Evolutionary conservation across 2,888 invertebrate genomes (phyloP), one percentile per base, ranked within the genome.

Genomic region (Blastobasis adustella): DNA sequence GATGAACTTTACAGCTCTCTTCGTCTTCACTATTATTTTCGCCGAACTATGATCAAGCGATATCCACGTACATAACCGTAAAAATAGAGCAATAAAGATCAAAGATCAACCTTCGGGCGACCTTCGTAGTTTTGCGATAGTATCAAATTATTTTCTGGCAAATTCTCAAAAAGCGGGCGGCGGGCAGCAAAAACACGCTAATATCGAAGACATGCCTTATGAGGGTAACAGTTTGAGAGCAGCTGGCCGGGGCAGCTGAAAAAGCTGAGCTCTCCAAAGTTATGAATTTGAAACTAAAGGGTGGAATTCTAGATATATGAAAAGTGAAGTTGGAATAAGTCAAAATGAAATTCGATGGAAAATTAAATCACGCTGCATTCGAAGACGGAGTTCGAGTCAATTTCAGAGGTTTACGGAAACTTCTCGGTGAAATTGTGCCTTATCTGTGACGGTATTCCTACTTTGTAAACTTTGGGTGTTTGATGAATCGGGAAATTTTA

Each of bases 71-170:
- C 6, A 8, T 23, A 40, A 10, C 43, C 7, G 23, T 49, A 49
- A 46, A 37, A 49, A 49, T 43, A 49, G 8, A 37, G 5, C 10
- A 43, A 43, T 43, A 43, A 49, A 43, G n/a, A 49, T 49, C 49
- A 49, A 37, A 42, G 46, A 4, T 38, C 6, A 38, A 45, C 9
- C 50, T 10, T 46, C 8, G 10, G 44, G 10, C 46, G 46, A 41
- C 54, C 52, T 54, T 52, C 47, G 38, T 43, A 51, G 47, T 49
- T 8, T 52, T 41, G 45, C 45, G 38, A 38, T 43, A 5, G 39
- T 51, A 54, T 55, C 54, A 46, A 49, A 56, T 52, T 52, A 53
- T 50, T 54, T 58, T 59, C 51, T 59, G 59, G 59, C 56, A 58
- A 46, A 55, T 47, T 49, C 45, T 56, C 58, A 58, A 59, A 53